phyloP scores from a whole-genome alignment of 2,113 vertebrate genomes.

The zebrafish (Danio rerio) region GRCz12tu NC_133195.1:37760501-37761000 shows the following conservation, averaged over 20 bases:
- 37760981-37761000: slow-evolving; percentile 37
- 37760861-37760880: slow-evolving; percentile 50
- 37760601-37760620: slow-evolving; percentile 75
- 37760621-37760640: slow-evolving; percentile 71
- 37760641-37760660: slow-evolving; percentile 71
- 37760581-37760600: slow-evolving; percentile 65
- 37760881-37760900: slow-evolving; percentile 61
- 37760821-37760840: slow-evolving; percentile 41
- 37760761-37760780: slow-evolving; percentile 57
- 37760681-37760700: slow-evolving; percentile 73
- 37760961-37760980: slow-evolving; percentile 35
- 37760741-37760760: slow-evolving; percentile 72
- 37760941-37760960: slow-evolving; percentile 67
- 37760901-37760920: slow-evolving; percentile 72
- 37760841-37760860: slow-evolving; percentile 50
- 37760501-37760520: slow-evolving; percentile 12
- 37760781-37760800: slow-evolving; percentile 56
- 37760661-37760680: slow-evolving; percentile 61
- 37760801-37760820: slow-evolving; percentile 52
- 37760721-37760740: slow-evolving; percentile 78
- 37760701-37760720: slow-evolving; percentile 69
- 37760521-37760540: slow-evolving; percentile 42
- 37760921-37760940: slow-evolving; percentile 75
- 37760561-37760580: slow-evolving; percentile 52
- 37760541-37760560: slow-evolving; percentile 54